Evolutionary conservation across 2,797 vertebrate species (phyloP), one percentile per base, ranked within the genome.

Genomic region (Lutra lutra): DNA sequence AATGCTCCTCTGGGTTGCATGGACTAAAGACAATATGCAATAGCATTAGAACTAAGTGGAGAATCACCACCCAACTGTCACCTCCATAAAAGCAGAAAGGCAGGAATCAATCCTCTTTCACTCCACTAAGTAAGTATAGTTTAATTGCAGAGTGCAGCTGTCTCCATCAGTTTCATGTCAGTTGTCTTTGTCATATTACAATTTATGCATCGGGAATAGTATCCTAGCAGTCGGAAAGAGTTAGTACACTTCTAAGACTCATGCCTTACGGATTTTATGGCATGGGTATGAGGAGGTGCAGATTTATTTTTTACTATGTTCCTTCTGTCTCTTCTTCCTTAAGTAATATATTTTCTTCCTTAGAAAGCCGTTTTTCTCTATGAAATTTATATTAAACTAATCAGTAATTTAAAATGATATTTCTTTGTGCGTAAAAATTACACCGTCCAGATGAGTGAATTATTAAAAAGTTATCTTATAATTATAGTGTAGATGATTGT

Each of bases 331-430:
- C 77, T 94, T 87, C 32, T 91, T 68, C 70, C 15, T 60, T 56
- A 64, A 8, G 40, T 82, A 23, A 83, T 54, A 56, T 23, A 80
- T 60, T 56, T 73, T 38, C 23, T 21, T 90, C 29, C 3, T 84
- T 94, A 17, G 2, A 92, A 27, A 93, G 12, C 20, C 12, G 46
- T n/a, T 64, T 90, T 82, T 60, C 32, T 66, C 70, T 90, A 90
- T 93, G 70, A 92, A 91, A 84, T 86, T 77, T 89, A 86, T 60
- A 64, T 20, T 56, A 94, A 95, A 68, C 14, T 58, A 79, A 51
- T 62, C 15, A 51, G 40, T 32, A 82, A 51, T 60, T 85, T 84
- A 64, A 94, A 93, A 91, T 70, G 70, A 1, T 35, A 58, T 64
- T 91, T 88, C 58, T 87, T 25, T 83, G 12, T 75, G 43, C 56